phyloP scores from a whole-genome alignment of 2,888 invertebrate species.

The Dynastes tityus region DNA sequence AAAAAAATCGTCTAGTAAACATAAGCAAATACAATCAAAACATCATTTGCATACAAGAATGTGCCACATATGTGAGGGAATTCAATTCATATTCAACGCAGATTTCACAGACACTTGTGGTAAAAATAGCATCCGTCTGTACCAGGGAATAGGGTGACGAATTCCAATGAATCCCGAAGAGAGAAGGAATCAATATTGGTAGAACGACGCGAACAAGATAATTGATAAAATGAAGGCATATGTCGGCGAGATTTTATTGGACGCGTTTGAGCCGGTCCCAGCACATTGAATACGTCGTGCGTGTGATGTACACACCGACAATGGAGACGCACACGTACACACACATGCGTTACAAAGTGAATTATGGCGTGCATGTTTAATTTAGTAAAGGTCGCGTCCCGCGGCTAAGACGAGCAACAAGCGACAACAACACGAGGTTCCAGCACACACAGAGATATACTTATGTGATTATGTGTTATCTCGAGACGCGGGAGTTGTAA shows the following conservation, averaged over 20 bases:
- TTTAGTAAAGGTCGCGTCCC: constrained; percentile 40
- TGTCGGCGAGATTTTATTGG: constrained; percentile 39
- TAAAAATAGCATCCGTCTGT: neutral
- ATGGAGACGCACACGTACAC: constrained; percentile 24
- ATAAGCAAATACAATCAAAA: too few relatives aligned
- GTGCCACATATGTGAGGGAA: too few relatives aligned
- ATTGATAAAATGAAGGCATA: constrained; percentile 39
- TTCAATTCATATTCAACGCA: too few relatives aligned
- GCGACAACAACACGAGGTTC: constrained; percentile 41
- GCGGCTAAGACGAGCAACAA: constrained; percentile 38
- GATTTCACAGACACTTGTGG: neutral
- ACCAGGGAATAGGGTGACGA: neutral
- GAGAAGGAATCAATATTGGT: constrained; percentile 32
- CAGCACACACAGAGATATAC: neutral
- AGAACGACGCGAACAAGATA: constrained; percentile 31
- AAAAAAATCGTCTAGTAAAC: too few relatives aligned
- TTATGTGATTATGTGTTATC: constrained; percentile 5
- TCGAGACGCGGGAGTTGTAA: neutral
- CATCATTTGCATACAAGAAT: too few relatives aligned
- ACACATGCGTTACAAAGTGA: constrained; percentile 44
- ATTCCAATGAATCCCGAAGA: constrained; percentile 32
- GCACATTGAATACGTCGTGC: constrained; percentile 3
- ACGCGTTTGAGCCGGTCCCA: constrained; percentile 2
- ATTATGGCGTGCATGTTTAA: constrained; percentile 47
- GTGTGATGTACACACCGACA: constrained; percentile 6